A percentile compares a stretch with the other conserved stretches of the same genome.
These are phyloP conservation scores for Scrobipalpa atriplicella DNA, from an alignment of 2,888 invertebrate species.

Conservation along the genomic window DNA sequence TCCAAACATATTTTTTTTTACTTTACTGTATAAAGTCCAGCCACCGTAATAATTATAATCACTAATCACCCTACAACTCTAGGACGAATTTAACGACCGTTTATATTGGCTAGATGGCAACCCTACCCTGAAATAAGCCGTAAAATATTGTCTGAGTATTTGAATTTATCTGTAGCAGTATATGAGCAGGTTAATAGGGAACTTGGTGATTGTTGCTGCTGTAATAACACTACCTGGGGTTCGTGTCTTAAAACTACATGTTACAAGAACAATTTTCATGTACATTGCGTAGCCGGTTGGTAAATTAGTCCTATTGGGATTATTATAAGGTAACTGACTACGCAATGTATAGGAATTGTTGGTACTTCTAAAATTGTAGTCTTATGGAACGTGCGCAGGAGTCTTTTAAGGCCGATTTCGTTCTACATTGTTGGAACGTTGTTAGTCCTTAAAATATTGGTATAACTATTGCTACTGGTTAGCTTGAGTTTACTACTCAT, in stretches of 20 bases:
- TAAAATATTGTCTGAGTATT: conserved; percentile 80
- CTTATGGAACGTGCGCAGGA: neutral
- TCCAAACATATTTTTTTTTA: no score
- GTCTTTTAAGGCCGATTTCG: conserved; percentile 1
- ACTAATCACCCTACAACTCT: no score
- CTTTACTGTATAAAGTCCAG: no score
- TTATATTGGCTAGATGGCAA: neutral
- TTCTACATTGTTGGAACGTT: neutral
- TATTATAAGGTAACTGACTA: neutral
- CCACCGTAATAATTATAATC: no score
- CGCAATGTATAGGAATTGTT: neutral
- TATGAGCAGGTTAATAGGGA: conserved; percentile 52
- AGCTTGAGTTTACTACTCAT: no score
- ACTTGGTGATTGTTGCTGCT: conserved; percentile 33
- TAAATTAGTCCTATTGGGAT: no score
- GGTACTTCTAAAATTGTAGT: no score
- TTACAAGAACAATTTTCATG: no score
- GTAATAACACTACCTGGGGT: conserved; percentile 1
- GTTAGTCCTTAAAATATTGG: neutral
- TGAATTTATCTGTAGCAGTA: conserved; percentile 71
- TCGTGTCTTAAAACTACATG: no score
- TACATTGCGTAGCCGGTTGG: no score
- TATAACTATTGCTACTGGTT: neutral
- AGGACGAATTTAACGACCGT: neutral
- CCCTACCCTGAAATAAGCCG: conserved; percentile 69